Conservation (phyloP, 2,113 vertebrate species). For the Agapornis roseicollis region DNA sequence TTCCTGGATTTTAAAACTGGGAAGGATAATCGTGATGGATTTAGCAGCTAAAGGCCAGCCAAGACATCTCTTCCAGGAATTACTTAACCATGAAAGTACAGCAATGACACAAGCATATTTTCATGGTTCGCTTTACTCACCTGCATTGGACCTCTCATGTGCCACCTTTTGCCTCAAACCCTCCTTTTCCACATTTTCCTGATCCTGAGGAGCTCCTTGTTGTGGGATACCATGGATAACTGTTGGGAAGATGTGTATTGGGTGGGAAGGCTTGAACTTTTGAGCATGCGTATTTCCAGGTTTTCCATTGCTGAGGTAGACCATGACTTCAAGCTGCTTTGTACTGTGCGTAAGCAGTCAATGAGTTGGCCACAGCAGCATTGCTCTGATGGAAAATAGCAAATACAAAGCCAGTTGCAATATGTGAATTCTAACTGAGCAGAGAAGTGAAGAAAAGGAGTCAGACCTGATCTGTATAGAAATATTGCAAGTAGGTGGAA, state of each 20-base stretch:
- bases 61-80: background rate
- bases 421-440: background rate
- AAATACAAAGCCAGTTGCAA: background rate
- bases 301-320: background rate
- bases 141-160: background rate
- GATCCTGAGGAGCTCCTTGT: background rate
- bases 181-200: background rate
- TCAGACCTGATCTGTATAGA: background rate
- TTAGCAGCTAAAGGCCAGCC: background rate
- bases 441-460: background rate
- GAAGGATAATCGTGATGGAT: background rate
- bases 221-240: background rate
- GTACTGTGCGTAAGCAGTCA: background rate
- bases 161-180: background rate
- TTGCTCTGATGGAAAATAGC: background rate
- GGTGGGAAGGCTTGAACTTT: background rate
- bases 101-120: rapidly evolving
- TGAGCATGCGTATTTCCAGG: background rate
- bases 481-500: background rate
- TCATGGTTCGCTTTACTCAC: background rate
- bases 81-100: background rate
- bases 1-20: background rate
- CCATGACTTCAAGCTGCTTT: background rate
- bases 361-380: rapidly evolving
- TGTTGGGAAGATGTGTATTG: background rate